Evolutionary conservation across 2,797 vertebrate genomes (phyloP).

Genomic region (Pipistrellus kuhlii): DNA sequence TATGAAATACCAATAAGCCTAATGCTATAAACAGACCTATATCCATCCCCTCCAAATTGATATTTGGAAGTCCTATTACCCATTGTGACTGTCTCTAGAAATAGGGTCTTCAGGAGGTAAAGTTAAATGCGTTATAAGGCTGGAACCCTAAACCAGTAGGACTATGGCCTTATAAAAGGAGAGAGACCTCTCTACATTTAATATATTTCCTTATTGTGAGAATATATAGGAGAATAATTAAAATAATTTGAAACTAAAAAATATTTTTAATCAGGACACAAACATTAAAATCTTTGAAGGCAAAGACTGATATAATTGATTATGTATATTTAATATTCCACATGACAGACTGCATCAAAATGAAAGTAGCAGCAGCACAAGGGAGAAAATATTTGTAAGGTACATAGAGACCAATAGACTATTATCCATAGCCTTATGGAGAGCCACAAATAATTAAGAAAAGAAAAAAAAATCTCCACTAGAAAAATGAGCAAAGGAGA

Average conservation of each 20-base stretch:
- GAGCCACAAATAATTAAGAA: neutral
- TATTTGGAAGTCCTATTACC: neutral
- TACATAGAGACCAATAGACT: neutral
- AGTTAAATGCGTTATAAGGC: neutral
- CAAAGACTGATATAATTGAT: neutral
- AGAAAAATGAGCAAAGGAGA: neutral
- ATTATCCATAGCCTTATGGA: neutral
- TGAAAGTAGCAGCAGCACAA: neutral
- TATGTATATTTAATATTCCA: neutral
- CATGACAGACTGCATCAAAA: neutral
- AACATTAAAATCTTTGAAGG: neutral
- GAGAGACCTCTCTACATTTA: neutral
- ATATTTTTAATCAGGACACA: neutral
- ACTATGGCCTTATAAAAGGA: neutral
- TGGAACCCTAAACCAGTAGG: neutral
- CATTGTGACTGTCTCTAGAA: neutral
- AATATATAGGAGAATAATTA: neutral
- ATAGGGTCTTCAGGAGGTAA: neutral
- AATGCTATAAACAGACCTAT: neutral
- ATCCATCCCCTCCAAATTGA: neutral
- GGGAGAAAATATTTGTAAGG: neutral
- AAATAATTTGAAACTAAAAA: conserved; percentile 15
- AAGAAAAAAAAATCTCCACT: neutral
- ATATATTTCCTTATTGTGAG: neutral
- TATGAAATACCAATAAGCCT: neutral